phyloP scores from a whole-genome alignment of 30 jellyfish, hydroid and myxozoan genomes.

The Aurelia aurita region DNA sequence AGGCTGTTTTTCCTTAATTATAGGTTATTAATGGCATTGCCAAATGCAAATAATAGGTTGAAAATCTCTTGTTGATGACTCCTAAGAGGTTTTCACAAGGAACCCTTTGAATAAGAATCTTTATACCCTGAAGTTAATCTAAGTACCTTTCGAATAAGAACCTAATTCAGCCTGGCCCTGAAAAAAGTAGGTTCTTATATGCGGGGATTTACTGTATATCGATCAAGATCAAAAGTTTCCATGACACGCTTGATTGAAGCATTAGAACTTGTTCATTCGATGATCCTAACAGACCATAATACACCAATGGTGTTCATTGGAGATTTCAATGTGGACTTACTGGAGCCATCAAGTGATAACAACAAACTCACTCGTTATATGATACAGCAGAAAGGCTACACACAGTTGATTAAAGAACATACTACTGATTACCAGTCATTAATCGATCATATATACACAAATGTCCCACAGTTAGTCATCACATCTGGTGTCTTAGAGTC shows the following conservation, averaged over 20 bases:
- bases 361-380: not conserved
- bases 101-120: too few species aligned
- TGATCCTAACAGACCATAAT: not conserved
- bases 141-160: too few species aligned
- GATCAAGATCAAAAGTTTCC: constrained; percentile 13
- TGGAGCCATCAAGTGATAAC: not conserved
- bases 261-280: not conserved
- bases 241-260: not conserved
- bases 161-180: too few species aligned
- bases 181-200: too few species aligned
- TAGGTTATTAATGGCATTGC: too few species aligned
- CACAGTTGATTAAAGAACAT: not conserved
- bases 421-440: constrained; percentile 1
- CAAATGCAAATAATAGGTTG: too few species aligned
- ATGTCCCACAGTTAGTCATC: not conserved
- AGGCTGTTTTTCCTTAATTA: too few species aligned
- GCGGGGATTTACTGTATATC: too few species aligned
- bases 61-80: too few species aligned
- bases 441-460: constrained; percentile 1
- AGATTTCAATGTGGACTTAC: constrained; percentile 17
- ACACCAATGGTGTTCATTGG: constrained; percentile 14
- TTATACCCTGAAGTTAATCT: too few species aligned
- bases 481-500: not conserved
- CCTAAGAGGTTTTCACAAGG: too few species aligned
- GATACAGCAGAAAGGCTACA: not conserved